These are phyloP conservation scores for Anguilla obscura DNA, from an alignment of 2,797 vertebrate genomes.

Conservation along the genomic window DNA sequence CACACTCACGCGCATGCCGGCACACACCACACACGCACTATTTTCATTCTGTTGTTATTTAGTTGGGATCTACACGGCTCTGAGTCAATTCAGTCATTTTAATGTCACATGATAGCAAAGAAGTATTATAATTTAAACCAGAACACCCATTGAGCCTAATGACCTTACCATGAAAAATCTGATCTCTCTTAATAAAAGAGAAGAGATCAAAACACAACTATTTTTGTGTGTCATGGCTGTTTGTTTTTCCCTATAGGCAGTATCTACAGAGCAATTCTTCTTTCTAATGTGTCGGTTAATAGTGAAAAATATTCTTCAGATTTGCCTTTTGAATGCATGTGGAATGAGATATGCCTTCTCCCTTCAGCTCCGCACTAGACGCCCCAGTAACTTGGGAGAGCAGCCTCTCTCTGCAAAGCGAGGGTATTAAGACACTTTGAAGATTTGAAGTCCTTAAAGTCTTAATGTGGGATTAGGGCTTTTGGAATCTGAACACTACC, in stretches of 20 bases:
- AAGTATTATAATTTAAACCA: background rate
- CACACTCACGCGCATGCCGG: constrained; percentile 36
- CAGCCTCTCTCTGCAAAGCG: constrained; percentile 52
- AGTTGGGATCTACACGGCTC: background rate
- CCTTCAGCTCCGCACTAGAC: constrained; percentile 59
- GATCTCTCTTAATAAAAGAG: background rate
- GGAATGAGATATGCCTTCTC: constrained; percentile 50
- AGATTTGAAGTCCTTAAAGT: constrained; percentile 65
- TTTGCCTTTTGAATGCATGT: constrained; percentile 45
- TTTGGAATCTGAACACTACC: constrained; percentile 49
- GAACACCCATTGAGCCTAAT: background rate
- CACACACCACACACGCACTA: background rate
- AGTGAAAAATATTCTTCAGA: constrained; percentile 39
- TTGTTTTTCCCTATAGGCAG: constrained; percentile 34
- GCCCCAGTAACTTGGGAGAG: constrained; percentile 56
- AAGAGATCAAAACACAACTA: background rate
- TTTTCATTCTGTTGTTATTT: background rate
- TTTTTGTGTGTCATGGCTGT: constrained; percentile 33
- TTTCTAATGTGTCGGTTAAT: constrained; percentile 34
- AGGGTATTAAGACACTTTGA: constrained; percentile 67
- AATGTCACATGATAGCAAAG: background rate
- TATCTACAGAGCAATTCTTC: background rate
- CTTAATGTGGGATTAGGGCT: constrained; percentile 66
- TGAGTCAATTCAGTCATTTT: background rate
- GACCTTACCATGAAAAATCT: background rate